Percentiles rank a stretch among this genome's conserved stretches.
These are phyloP conservation scores for Leptodirus hochenwartii DNA, from an alignment of 2,888 invertebrate genomes.

Conservation along the genomic window DNA sequence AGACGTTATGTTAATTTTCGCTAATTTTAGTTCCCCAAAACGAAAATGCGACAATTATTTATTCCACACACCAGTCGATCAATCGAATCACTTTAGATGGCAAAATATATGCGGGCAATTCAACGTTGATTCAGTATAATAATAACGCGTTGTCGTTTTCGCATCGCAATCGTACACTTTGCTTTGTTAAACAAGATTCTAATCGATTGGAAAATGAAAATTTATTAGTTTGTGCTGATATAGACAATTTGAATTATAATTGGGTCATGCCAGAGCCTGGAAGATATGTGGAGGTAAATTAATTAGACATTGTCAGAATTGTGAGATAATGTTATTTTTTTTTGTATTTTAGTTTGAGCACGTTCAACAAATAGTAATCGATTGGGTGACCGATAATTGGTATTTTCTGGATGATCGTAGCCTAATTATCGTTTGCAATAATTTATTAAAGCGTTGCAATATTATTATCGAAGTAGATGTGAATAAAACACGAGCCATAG, in stretches of 20 bases:
- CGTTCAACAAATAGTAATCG: constrained; percentile 56
- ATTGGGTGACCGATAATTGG: constrained; percentile 80
- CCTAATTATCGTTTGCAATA: constrained; percentile 43
- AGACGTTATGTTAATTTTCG: not conserved
- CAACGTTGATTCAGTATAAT: constrained; percentile 24
- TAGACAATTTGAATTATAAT: constrained; percentile 40
- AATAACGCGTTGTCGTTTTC: constrained; percentile 42
- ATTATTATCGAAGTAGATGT: constrained; percentile 48
- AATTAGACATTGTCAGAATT: no score
- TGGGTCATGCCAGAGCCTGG: constrained; percentile 39
- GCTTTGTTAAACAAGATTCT: constrained; percentile 52
- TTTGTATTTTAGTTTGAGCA: constrained; percentile 30
- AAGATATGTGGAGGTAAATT: constrained; percentile 35
- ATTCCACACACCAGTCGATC: constrained; percentile 48
- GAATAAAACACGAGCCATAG: constrained; percentile 53
- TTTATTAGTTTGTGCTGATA: constrained; percentile 43
- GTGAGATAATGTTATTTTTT: not conserved
- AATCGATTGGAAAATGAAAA: constrained; percentile 24
- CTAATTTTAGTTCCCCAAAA: constrained; percentile 37
- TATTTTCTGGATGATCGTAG: constrained; percentile 24
- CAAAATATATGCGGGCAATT: constrained; percentile 26
- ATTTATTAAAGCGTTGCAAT: constrained; percentile 42
- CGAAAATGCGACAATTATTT: constrained; percentile 44
- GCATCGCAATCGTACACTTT: constrained; percentile 46
- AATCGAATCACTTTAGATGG: constrained; percentile 40